Conservation (phyloP, 2,113 vertebrate genomes). For the Arizona elegans region DNA sequence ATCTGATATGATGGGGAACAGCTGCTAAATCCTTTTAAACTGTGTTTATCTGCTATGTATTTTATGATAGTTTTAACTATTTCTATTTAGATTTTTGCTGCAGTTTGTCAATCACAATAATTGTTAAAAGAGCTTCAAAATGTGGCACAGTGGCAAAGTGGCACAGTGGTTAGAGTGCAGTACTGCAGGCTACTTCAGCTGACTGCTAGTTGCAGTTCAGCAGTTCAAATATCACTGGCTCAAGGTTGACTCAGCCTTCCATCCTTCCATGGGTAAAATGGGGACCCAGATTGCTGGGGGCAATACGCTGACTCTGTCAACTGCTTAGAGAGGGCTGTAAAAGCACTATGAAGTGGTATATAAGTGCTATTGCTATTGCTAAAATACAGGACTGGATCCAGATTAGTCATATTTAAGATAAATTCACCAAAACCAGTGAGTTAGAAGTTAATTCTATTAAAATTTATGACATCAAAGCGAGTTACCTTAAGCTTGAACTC, state of each 20-base stretch:
- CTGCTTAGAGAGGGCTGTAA: no score
- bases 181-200: no score
- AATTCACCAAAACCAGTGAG: neutral
- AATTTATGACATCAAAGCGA: neutral
- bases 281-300: no score
- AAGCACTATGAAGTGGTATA: no score
- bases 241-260: no score
- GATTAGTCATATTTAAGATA: neutral
- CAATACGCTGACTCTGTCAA: no score
- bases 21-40: constrained; percentile 5
- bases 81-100: neutral
- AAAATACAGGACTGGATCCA: neutral
- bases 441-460: neutral
- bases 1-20: constrained; percentile 9
- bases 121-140: neutral
- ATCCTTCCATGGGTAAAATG: no score
- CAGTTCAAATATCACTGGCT: no score
- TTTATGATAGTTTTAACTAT: neutral
- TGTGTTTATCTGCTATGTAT: neutral
- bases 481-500: neutral
- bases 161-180: no score
- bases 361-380: no score
- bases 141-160: no score
- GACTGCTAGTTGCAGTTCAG: no score
- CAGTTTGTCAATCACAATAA: neutral